A percentile compares a stretch with the other conserved stretches of the same genome.
Evolutionary conservation across 2,797 vertebrate species (phyloP).

Genomic region (Craterocephalus amniculus): DNA sequence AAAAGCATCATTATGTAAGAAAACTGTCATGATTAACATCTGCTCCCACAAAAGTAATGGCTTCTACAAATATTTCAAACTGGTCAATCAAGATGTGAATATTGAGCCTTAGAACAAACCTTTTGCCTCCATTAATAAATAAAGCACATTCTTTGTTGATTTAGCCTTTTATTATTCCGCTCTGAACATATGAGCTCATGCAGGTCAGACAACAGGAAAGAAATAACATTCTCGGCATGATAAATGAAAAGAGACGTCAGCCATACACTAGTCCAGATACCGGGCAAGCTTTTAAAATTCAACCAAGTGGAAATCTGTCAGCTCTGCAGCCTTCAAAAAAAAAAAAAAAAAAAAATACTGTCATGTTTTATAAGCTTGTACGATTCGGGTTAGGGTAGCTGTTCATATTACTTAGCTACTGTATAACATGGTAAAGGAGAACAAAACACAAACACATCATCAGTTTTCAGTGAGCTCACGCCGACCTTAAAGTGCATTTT

Average conservation of each 20-base stretch:
- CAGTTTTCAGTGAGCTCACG: slow-evolving; percentile 32
- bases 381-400: slow-evolving; percentile 1
- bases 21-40: background rate
- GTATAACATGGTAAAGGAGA: slow-evolving; percentile 7
- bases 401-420: slow-evolving; percentile 14
- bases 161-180: slow-evolving; percentile 74
- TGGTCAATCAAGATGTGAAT: background rate
- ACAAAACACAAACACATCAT: slow-evolving; percentile 18
- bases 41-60: background rate
- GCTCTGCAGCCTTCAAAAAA: slow-evolving; percentile 17
- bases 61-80: background rate
- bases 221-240: slow-evolving; percentile 42
- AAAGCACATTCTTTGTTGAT: slow-evolving; percentile 13
- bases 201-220: slow-evolving; percentile 71
- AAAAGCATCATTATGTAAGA: background rate
- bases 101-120: background rate
- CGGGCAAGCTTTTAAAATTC: slow-evolving; percentile 10
- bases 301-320: slow-evolving; percentile 4
- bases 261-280: slow-evolving; percentile 27
- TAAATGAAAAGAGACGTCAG: slow-evolving; percentile 31
- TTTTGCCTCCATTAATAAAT: slow-evolving; percentile 4
- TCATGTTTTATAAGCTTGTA: slow-evolving; percentile 7
- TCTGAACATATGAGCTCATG: slow-evolving; percentile 69
- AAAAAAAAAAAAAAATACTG: background rate
- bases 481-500: slow-evolving; percentile 72